These are phyloP conservation scores for Drosophila recens DNA, from an alignment of 2,888 invertebrate genomes.

Conservation along the genomic window DNA sequence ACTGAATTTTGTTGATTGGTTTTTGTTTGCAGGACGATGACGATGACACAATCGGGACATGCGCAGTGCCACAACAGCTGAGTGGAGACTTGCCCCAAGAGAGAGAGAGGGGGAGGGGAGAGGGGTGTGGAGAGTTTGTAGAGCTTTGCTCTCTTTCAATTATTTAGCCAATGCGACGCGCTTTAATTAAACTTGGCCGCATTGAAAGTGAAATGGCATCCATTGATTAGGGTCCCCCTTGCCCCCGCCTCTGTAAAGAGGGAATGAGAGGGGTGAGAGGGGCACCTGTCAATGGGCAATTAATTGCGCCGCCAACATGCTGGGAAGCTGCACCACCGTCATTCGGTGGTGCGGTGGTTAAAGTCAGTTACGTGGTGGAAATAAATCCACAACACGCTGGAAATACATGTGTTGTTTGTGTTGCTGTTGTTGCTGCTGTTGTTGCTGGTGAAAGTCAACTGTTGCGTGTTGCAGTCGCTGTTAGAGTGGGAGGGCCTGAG, in stretches of 20 bases:
- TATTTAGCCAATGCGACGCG: conserved; percentile 25
- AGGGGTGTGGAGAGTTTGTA: conserved; percentile 29
- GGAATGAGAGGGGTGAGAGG: background rate
- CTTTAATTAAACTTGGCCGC: conserved; percentile 58
- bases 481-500: background rate
- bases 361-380: conserved; percentile 55
- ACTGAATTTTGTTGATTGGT: conserved; percentile 7
- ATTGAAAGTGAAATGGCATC: conserved; percentile 64
- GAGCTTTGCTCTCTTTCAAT: conserved; percentile 37
- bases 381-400: conserved; percentile 51
- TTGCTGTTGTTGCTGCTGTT: conserved; percentile 8
- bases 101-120: background rate
- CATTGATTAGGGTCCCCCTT: conserved; percentile 59
- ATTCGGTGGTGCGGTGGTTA: conserved; percentile 26
- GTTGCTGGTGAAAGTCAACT: conserved; percentile 73
- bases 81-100: conserved; percentile 46
- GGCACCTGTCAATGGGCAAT: conserved; percentile 62
- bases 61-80: conserved; percentile 75
- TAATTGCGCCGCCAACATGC: conserved; percentile 57
- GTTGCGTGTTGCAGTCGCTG: conserved; percentile 70
- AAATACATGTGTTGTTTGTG: conserved; percentile 43
- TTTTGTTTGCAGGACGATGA: conserved; percentile 39
- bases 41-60: conserved; percentile 83
- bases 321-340: conserved; percentile 54
- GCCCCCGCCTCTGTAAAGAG: background rate